A percentile compares a stretch with the other conserved stretches of the same genome.
Evolutionary conservation across 35 echinoderm and acorn worm species (phyloP).

Genomic region (Ophiothrix spiculata): DNA sequence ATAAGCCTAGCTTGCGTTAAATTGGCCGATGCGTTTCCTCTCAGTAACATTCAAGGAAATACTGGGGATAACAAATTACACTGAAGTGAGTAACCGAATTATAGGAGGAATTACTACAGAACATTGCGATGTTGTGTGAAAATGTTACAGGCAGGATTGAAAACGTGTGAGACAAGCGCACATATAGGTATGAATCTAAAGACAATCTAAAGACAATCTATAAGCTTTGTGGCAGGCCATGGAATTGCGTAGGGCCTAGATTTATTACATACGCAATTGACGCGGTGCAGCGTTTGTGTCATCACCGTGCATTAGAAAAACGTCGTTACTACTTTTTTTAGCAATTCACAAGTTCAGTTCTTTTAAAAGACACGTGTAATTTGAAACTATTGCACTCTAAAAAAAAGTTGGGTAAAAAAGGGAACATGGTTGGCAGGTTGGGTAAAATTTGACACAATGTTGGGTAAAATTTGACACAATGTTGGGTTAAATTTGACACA

Average conservation of each 20-base stretch:
- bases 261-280: background rate
- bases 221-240: background rate
- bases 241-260: background rate
- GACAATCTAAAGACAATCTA: background rate
- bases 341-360: too few species aligned
- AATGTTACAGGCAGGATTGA: background rate
- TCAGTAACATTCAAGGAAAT: background rate
- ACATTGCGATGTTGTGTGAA: background rate
- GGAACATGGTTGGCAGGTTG: too few species aligned
- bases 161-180: background rate
- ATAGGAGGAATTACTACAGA: background rate
- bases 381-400: too few species aligned
- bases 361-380: too few species aligned
- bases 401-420: too few species aligned
- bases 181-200: background rate
- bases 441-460: too few species aligned
- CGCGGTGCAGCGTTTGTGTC: too few species aligned
- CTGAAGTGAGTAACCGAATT: background rate
- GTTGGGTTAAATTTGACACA: too few species aligned
- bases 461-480: too few species aligned
- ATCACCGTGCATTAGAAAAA: too few species aligned
- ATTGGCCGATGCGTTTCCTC: background rate
- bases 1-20: background rate
- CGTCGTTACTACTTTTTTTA: too few species aligned
- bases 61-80: background rate